These are phyloP conservation scores for Dendroctonus ponderosae DNA, from an alignment of 1,140 invertebrate genomes.

Conservation along the genomic window DNA sequence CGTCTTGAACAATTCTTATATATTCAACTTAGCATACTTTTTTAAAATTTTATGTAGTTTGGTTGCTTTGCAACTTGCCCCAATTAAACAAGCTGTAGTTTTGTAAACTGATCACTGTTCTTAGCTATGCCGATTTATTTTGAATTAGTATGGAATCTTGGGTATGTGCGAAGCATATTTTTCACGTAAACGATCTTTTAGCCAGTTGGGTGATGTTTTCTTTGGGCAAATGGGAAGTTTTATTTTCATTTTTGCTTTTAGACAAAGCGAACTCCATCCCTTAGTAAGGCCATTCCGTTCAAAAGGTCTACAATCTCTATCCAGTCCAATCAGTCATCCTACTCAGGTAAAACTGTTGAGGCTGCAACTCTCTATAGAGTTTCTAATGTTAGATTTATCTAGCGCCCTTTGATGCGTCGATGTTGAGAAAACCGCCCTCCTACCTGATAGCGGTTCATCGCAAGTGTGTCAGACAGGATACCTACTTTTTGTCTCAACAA, in stretches of 20 bases:
- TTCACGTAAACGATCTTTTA: neutral
- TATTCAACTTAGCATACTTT: no score
- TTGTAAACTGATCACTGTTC: neutral
- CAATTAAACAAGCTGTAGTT: neutral
- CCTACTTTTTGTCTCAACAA: constrained; percentile 80
- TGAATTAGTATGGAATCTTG: constrained; percentile 28
- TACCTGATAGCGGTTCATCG: constrained; percentile 77
- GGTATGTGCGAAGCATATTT: constrained; percentile 13
- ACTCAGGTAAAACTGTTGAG: constrained; percentile 23
- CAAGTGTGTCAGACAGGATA: constrained; percentile 76
- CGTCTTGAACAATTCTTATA: no score
- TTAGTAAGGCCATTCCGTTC: constrained; percentile 34
- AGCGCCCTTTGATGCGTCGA: constrained; percentile 22
- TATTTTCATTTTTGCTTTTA: constrained; percentile 22
- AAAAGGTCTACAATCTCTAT: constrained; percentile 41
- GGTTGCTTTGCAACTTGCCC: no score
- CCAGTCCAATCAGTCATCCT: constrained; percentile 38
- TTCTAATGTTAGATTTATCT: neutral
- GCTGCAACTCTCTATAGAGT: neutral
- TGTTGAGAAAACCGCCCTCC: constrained; percentile 31
- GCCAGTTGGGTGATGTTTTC: neutral
- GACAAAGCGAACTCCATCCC: constrained; percentile 19
- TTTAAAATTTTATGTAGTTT: no score
- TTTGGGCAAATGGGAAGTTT: neutral
- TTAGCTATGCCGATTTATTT: neutral